Conservation (phyloP, 2,797 vertebrate species). For the Coregonus sp. region DNA sequence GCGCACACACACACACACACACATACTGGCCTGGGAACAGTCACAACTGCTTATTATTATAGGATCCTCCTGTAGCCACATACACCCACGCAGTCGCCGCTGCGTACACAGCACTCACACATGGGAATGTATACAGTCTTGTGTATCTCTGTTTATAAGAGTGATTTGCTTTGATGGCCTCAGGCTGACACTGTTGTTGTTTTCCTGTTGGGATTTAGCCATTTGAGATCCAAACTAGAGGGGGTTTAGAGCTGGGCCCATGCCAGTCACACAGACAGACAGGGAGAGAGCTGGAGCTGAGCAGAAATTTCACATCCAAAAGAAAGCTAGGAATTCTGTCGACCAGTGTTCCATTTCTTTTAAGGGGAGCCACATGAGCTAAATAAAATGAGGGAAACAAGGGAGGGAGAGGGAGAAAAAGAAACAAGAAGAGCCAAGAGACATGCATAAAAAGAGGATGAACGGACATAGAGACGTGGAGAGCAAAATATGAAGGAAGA, state of each 20-base stretch:
- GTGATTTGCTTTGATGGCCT: constrained; percentile 12
- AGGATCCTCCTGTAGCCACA: constrained; percentile 5
- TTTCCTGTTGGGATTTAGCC: not conserved
- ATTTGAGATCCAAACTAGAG: not conserved
- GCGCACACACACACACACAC: not conserved
- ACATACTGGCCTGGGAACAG: constrained; percentile 28
- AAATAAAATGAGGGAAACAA: not conserved
- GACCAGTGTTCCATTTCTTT: constrained; percentile 2
- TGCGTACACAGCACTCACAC: not conserved
- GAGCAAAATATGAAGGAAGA: not conserved
- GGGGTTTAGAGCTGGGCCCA: not conserved
- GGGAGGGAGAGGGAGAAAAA: not conserved
- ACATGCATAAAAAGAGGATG: constrained; percentile 17
- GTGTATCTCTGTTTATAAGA: not conserved
- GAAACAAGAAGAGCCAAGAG: not conserved
- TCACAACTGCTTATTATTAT: constrained; percentile 45
- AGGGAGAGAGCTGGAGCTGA: constrained; percentile 7
- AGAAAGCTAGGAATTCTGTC: not conserved
- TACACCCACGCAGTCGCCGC: not conserved
- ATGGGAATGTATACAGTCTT: constrained; percentile 1
- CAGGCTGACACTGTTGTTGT: constrained; percentile 1
- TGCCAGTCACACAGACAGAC: not conserved
- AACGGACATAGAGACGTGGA: not conserved
- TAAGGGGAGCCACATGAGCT: not conserved
- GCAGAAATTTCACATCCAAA: not conserved